Conservation (phyloP, 2,113 vertebrate species). For the Ciconia stormi region DNA sequence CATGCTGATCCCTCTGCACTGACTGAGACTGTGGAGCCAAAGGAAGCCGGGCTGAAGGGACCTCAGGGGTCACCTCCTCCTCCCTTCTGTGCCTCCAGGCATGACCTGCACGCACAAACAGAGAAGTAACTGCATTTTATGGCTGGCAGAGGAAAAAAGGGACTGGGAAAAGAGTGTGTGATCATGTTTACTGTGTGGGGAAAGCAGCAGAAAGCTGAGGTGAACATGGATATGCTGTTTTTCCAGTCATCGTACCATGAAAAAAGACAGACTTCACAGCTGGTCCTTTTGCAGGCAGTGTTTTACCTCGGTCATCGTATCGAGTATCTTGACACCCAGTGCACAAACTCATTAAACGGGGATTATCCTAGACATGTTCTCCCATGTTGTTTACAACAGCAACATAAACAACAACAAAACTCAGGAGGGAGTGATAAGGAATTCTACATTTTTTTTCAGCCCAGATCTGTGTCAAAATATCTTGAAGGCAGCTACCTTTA, state of each 20-base stretch:
- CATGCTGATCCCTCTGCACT: background rate
- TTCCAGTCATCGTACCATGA: background rate
- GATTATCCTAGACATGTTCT: background rate
- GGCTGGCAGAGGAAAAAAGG: background rate
- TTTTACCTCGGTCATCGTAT: background rate
- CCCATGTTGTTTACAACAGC: background rate
- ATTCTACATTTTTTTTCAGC: background rate
- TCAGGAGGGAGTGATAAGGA: background rate
- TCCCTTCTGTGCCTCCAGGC: background rate
- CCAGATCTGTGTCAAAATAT: background rate
- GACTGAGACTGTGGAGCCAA: background rate
- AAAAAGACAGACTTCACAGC: background rate
- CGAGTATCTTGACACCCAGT: background rate
- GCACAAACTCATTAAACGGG: background rate
- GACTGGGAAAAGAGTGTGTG: background rate
- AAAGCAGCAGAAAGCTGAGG: background rate
- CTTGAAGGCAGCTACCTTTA: constrained; percentile 41
- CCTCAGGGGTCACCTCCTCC: background rate
- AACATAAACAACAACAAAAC: background rate
- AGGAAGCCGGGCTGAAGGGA: background rate
- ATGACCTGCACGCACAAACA: background rate
- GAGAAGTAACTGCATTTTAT: background rate
- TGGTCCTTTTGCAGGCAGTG: background rate
- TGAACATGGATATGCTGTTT: background rate
- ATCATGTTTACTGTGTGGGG: background rate